Evolutionary conservation across 2,113 vertebrate genomes (phyloP), one percentile per base, ranked within the genome.

Genomic region (Psammodynastes pulverulentus): DNA sequence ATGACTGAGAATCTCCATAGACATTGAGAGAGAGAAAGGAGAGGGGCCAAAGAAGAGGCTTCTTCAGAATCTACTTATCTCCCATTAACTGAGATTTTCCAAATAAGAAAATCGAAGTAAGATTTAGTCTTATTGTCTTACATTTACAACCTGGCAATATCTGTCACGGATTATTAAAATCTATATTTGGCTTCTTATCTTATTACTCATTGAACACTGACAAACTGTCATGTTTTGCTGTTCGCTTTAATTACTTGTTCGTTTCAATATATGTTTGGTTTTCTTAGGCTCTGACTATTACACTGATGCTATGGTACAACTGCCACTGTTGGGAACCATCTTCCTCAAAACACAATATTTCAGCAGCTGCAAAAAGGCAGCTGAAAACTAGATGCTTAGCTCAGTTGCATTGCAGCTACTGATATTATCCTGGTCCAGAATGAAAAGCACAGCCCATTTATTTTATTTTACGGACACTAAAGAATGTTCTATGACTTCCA

Each of bases 171-270:
- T 93, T 95, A 96, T 95, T 94, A 94, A 89, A 94, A 95, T 94
- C 94, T 92, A 95, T 88, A 9, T 89, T 95, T 94, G 94, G 90
- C 90, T 92, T 90, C 56, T 53, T 90, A 90, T 86, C 86, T 58
- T 93, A 95, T 53, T 92, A 93, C 94, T 95, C 96, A 94, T 88
- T 89, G 87, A 29, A 62, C 12, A 84, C 93, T 93, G 93, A 93
- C 92, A 94, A 96, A 90, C 86, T 95, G 95, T 95, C 93, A 95
- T 34, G 39, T 9, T 67, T 72, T 67, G 67, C 88, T 46, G 84
- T 94, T 53, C 90, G 17, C 86, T 92, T 95, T 96, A 96, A 96
- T 96, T 96, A 96, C 95, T 89, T 97, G 95, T 95, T 89, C 24
- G 93, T 95, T 96, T 93, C 91, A 58, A 86, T 94, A 96, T 89